A percentile compares a stretch with the other conserved stretches of the same genome.
Evolutionary conservation across 1,140 invertebrate species (phyloP).

Genomic region (Papilio machaon): DNA sequence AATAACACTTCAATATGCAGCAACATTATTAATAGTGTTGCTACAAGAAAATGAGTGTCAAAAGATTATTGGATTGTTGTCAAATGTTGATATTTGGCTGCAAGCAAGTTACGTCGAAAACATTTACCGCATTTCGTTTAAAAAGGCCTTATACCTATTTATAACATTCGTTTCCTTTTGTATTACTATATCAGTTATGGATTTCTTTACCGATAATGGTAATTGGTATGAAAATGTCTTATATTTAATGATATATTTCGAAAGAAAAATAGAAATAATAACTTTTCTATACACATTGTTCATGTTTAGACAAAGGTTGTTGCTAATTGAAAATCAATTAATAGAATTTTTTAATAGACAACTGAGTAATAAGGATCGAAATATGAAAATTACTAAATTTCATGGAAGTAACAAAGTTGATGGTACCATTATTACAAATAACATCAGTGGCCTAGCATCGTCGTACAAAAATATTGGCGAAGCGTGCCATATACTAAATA

Average conservation of each 20-base stretch:
- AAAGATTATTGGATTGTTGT: slow-evolving; percentile 44
- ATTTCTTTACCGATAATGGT: neutral
- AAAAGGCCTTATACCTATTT: too few species aligned
- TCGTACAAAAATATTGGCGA: slow-evolving; percentile 58
- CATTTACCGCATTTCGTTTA: neutral
- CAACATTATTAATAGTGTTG: slow-evolving; percentile 46
- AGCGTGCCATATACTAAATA: slow-evolving; percentile 53
- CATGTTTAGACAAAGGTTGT: slow-evolving; percentile 52
- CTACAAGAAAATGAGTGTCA: slow-evolving; percentile 30
- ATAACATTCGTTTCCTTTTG: neutral
- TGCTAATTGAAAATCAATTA: slow-evolving; percentile 58
- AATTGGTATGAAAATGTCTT: neutral
- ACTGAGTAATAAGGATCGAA: slow-evolving; percentile 39
- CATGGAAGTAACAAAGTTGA: slow-evolving; percentile 47
- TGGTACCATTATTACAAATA: slow-evolving; percentile 51
- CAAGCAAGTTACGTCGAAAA: neutral
- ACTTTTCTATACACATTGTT: slow-evolving; percentile 56
- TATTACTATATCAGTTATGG: neutral
- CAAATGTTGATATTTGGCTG: slow-evolving; percentile 53
- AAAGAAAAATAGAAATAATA: slow-evolving; percentile 57
- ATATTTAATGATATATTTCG: slow-evolving; percentile 51
- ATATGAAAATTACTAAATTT: slow-evolving; percentile 36
- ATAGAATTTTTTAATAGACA: slow-evolving; percentile 49
- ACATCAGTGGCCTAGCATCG: slow-evolving; percentile 54
- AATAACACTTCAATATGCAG: slow-evolving; percentile 51